Evolutionary conservation across 2,888 invertebrate genomes (phyloP).

Genomic region (Morpho deidamia): DNA sequence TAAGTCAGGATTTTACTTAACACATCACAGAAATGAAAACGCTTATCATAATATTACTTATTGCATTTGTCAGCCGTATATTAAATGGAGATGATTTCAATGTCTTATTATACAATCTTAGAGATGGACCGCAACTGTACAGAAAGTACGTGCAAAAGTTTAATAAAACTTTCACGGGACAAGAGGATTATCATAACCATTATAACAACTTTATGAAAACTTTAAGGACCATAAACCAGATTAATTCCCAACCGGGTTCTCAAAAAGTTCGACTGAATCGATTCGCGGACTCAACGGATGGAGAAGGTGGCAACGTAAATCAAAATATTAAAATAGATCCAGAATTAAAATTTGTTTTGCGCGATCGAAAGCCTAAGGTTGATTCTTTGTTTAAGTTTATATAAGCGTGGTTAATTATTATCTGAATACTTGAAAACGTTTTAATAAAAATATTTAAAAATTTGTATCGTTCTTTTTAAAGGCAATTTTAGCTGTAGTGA

Average conservation of each 20-base stretch:
- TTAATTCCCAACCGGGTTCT: slow-evolving; percentile 34
- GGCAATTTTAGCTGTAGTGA: no score
- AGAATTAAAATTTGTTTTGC: slow-evolving; percentile 29
- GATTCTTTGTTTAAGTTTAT: slow-evolving; percentile 17
- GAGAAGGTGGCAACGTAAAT: slow-evolving; percentile 27
- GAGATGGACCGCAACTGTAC: slow-evolving; percentile 25
- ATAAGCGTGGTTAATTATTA: background rate
- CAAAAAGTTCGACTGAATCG: slow-evolving; percentile 41
- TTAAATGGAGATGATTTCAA: slow-evolving; percentile 11
- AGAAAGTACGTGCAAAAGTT: slow-evolving; percentile 28
- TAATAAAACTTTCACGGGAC: slow-evolving; percentile 34
- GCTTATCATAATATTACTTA: background rate
- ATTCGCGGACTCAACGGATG: slow-evolving; percentile 42
- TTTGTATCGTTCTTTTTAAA: background rate
- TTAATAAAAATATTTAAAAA: background rate
- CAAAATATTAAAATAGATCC: slow-evolving; percentile 31
- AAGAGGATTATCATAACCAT: slow-evolving; percentile 38
- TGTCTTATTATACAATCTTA: slow-evolving; percentile 23
- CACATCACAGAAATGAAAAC: background rate
- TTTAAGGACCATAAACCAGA: slow-evolving; percentile 40
- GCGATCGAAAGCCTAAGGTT: slow-evolving; percentile 14
- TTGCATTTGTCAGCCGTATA: background rate
- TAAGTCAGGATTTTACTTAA: background rate
- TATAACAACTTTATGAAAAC: slow-evolving; percentile 45
- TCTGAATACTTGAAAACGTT: background rate